A percentile compares a stretch with the other conserved stretches of the same genome.
Evolutionary conservation across 2,113 vertebrate genomes (phyloP).

Genomic region (Trogon surrucura): DNA sequence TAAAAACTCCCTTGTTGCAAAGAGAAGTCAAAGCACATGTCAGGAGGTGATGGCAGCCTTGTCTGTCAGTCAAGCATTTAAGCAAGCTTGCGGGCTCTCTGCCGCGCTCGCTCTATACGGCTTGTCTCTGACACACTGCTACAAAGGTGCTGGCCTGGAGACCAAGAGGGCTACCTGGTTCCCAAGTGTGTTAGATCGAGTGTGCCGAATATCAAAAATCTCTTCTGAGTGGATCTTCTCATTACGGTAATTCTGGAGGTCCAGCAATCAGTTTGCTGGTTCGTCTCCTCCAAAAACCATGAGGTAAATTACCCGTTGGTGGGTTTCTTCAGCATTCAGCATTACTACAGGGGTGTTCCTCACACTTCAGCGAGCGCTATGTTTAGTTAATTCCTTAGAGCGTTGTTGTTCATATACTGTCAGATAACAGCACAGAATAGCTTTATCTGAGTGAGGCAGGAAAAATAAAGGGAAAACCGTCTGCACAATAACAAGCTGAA

Average conservation of each 20-base stretch:
- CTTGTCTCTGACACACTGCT: not conserved
- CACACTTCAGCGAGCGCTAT: not conserved
- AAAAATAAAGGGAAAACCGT: not conserved
- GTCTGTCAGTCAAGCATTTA: not conserved
- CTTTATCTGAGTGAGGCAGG: not conserved
- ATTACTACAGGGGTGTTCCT: not conserved
- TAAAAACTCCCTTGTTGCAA: not conserved
- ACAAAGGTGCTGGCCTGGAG: not conserved
- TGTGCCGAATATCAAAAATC: not conserved
- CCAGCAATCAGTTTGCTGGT: not conserved
- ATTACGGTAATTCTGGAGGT: not conserved
- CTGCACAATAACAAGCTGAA: not conserved
- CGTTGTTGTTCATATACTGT: not conserved
- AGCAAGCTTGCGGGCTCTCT: not conserved
- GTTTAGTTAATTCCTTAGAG: not conserved
- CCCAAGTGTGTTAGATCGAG: not conserved
- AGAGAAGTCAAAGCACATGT: not conserved
- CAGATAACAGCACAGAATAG: not conserved
- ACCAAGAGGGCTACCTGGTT: not conserved
- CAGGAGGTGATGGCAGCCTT: not conserved
- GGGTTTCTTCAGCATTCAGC: not conserved
- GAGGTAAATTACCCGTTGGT: not conserved
- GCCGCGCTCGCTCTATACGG: not conserved
- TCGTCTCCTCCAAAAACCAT: not conserved
- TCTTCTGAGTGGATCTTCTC: not conserved